Evolutionary conservation across 2,888 invertebrate genomes (phyloP), one percentile per base, ranked within the genome.

Genomic region (Terebella lapidaria): DNA sequence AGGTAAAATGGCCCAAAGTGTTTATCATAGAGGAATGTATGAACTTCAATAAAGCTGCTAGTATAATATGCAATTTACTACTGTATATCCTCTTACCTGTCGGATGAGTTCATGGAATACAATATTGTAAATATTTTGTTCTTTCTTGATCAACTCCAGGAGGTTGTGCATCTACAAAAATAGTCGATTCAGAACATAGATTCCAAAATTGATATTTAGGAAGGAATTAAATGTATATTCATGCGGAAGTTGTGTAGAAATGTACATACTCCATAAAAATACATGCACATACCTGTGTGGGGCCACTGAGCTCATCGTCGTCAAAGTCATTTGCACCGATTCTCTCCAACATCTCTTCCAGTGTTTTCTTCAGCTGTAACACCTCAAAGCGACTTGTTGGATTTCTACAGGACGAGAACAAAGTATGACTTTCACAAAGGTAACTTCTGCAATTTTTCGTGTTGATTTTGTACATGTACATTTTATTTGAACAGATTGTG

Each of bases 101-200:
- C 80, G 63, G 51, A 81, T 81, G 22, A 81, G 64, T 67, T 81
- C 81, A 66, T 79, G 78, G 67, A 81, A 81, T 2, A 81, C 69
- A 27, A 79, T 64, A 64, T 81, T 80, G 68, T 79, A 81, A 54
- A 81, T 78, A 58, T 80, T 73, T 67, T 81, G 81, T 62, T 81
- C 81, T 58, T 78, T 78, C 70, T 79, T 81, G 22, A 81, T 77
- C 54, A 81, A 61, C 57, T 79, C 76, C 57, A 81, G 65, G 51
- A 81, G 67, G 61, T 77, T 76, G 59, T 81, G 80, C 73, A 81
- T 78, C 79, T 80, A 70, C 27, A 60, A 58, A 42, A 22, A 29
- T 10, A 18, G 59, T 5, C n/a, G n/a, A 27, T 28, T 28, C 10
- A 35, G 10, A 35, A 35, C 18, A 35, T 15, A 15, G 18, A 35